Evolutionary conservation across 2,113 vertebrate genomes (phyloP).

Genomic region (Plestiodon gilberti): DNA sequence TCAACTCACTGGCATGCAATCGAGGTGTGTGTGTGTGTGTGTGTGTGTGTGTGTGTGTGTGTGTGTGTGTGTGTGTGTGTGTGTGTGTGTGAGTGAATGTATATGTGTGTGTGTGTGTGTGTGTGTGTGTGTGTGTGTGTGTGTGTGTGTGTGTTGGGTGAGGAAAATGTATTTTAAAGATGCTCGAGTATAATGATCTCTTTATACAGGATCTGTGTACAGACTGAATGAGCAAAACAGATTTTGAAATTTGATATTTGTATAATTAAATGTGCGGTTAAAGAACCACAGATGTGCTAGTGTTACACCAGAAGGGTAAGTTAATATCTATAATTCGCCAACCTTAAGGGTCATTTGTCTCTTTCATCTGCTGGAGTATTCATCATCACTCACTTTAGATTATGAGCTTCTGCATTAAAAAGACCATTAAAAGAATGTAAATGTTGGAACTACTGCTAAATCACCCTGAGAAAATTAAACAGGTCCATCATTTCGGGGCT

Average conservation of each 20-base stretch:
- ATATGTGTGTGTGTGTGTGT: not conserved
- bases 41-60: not conserved
- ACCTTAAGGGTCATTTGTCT: slow-evolving; percentile 6
- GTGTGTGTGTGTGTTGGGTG: not conserved
- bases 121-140: not conserved
- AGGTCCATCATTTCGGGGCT: not conserved
- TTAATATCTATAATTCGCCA: slow-evolving; percentile 19
- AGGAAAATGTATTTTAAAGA: not conserved
- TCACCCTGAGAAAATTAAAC: slow-evolving; percentile 21
- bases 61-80: not conserved
- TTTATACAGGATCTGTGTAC: not conserved
- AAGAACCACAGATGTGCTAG: not conserved
- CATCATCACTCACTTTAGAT: slow-evolving; percentile 36
- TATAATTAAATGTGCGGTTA: slow-evolving; percentile 16
- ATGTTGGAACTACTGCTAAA: not conserved
- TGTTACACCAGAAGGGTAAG: slow-evolving; percentile 15
- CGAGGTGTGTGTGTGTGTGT: not conserved
- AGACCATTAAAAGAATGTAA: slow-evolving; percentile 2
- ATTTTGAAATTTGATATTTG: slow-evolving; percentile 33
- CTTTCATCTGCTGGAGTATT: slow-evolving; percentile 24
- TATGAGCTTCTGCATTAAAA: not conserved
- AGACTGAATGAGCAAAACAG: slow-evolving; percentile 5
- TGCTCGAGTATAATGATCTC: not conserved
- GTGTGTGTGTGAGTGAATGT: not conserved
- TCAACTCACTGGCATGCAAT: slow-evolving; percentile 2